Evolutionary conservation across 2,888 invertebrate species (phyloP).

Genomic region (Mythimna ferrago): DNA sequence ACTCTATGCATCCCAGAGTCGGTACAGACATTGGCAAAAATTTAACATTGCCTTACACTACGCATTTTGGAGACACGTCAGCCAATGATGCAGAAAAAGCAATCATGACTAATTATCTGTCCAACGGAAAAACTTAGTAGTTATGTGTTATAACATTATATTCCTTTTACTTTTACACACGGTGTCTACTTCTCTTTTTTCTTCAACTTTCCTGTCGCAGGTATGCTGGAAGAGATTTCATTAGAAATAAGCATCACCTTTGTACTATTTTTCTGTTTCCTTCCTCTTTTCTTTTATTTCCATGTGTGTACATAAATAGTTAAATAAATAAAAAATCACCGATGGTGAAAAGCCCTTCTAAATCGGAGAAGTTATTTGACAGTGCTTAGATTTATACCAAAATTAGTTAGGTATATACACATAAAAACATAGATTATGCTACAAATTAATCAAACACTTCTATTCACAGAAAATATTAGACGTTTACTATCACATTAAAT

Average conservation of each 20-base stretch:
- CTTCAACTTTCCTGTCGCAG: too few species aligned
- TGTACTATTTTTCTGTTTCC: too few species aligned
- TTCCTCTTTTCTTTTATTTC: too few species aligned
- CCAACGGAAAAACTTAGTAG: neutral
- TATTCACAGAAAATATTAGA: constrained; percentile 1
- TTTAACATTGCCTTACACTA: neutral
- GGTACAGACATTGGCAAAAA: neutral
- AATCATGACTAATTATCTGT: neutral
- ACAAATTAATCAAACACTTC: neutral
- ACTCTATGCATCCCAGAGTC: neutral
- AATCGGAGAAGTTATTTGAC: neutral
- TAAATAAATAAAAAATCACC: too few species aligned
- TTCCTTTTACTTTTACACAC: too few species aligned
- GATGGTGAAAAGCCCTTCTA: neutral
- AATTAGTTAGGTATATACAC: neutral
- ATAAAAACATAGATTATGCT: neutral
- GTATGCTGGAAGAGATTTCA: too few species aligned
- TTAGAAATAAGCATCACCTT: too few species aligned
- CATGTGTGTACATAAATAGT: too few species aligned
- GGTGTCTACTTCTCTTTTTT: too few species aligned
- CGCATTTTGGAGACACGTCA: neutral
- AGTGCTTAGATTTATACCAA: neutral
- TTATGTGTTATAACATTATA: neutral
- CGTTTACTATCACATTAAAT: constrained; percentile 15
- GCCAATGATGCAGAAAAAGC: constrained; percentile 1